phyloP scores from a whole-genome alignment of 2,113 vertebrate genomes.

The Talpa occidentalis region DNA sequence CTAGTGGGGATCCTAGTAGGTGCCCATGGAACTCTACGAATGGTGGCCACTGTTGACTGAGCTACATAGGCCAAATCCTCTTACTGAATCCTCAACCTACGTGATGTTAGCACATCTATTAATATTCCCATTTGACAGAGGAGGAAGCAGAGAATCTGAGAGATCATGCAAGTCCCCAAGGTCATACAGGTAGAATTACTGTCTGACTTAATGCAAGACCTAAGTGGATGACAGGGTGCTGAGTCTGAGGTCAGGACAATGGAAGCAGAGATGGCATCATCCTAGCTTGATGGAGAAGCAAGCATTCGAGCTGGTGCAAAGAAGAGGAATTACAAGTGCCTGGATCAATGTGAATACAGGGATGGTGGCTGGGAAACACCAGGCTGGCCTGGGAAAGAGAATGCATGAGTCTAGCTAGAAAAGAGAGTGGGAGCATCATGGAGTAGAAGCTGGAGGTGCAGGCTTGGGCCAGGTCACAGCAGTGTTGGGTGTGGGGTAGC shows the following conservation, averaged over 20 bases:
- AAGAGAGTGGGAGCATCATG: rapidly evolving
- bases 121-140: not conserved
- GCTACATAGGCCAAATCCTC: not conserved
- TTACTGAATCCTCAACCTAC: not conserved
- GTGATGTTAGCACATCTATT: not conserved
- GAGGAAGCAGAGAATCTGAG: not conserved
- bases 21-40: not conserved
- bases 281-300: not conserved
- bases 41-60: rapidly evolving
- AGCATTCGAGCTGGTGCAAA: not conserved
- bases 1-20: not conserved
- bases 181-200: not conserved
- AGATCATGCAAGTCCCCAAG: not conserved
- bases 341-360: not conserved
- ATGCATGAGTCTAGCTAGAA: not conserved
- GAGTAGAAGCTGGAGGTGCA: not conserved
- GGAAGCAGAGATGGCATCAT: not conserved
- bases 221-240: too few relatives aligned
- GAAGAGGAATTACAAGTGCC: not conserved
- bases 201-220: not conserved
- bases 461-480: not conserved
- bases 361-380: not conserved
- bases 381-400: not conserved
- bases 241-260: not conserved
- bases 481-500: too few relatives aligned